Conservation (phyloP, 2,797 vertebrate genomes). For the Loris lydekkerianus region DNA sequence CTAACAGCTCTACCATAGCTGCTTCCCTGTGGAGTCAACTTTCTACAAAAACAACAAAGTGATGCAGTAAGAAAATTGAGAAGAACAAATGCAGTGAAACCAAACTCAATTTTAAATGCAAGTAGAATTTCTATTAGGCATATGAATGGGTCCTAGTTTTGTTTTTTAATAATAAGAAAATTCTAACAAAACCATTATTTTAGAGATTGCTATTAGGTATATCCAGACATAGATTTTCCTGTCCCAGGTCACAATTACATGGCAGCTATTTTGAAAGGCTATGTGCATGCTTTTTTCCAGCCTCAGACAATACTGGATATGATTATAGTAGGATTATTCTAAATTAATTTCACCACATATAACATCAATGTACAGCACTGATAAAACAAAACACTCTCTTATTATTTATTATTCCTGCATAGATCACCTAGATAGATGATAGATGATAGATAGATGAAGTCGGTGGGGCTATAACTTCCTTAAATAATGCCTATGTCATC, state of each 20-base stretch:
- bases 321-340: background rate
- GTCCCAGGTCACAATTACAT: background rate
- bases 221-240: background rate
- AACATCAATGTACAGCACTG: background rate
- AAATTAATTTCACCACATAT: slow-evolving; percentile 34
- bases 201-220: slow-evolving; percentile 1
- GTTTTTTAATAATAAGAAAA: slow-evolving; percentile 36
- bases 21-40: background rate
- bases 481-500: background rate
- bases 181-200: slow-evolving; percentile 45
- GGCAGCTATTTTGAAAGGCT: slow-evolving; percentile 38
- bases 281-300: background rate
- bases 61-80: background rate
- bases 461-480: background rate
- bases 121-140: background rate
- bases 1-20: background rate
- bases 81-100: background rate
- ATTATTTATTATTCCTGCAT: background rate
- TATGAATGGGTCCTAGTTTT: background rate
- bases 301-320: background rate
- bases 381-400: background rate
- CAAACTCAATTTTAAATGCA: slow-evolving; percentile 28
- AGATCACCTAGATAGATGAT: background rate
- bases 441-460: background rate
- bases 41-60: slow-evolving; percentile 11